These are phyloP conservation scores for Morus bassanus DNA, from an alignment of 2,797 vertebrate species.

Conservation along the genomic window DNA sequence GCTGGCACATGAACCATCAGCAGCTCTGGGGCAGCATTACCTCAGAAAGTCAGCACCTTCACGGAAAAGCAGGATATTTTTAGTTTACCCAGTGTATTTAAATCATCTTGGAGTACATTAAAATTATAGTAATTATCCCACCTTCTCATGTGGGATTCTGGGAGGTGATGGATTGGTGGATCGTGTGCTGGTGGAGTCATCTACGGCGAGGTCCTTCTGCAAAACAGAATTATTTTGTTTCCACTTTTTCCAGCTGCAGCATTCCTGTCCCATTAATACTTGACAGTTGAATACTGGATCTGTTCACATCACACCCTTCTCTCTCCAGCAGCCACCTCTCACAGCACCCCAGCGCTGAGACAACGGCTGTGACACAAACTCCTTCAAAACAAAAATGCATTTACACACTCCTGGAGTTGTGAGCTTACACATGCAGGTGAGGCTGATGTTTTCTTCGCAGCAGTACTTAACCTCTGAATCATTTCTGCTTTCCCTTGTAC, in stretches of 20 bases:
- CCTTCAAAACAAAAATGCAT: not conserved
- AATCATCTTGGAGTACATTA: constrained; percentile 48
- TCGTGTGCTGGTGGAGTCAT: not conserved
- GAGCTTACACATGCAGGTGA: not conserved
- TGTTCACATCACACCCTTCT: not conserved
- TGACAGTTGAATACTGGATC: not conserved
- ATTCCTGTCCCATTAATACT: not conserved
- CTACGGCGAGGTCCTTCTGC: constrained; percentile 7
- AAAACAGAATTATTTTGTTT: constrained; percentile 35
- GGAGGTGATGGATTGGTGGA: constrained; percentile 18
- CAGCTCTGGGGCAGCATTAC: constrained; percentile 51
- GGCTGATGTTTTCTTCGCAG: not conserved
- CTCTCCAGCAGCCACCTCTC: not conserved
- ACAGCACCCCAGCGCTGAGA: not conserved
- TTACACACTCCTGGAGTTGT: not conserved
- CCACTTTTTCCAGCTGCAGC: not conserved
- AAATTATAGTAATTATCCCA: constrained; percentile 72
- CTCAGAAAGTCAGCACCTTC: constrained; percentile 33
- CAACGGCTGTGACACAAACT: not conserved
- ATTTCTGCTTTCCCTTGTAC: not conserved
- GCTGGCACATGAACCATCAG: not conserved
- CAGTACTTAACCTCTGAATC: not conserved
- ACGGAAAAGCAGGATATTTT: constrained; percentile 53
- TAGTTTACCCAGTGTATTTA: constrained; percentile 55
- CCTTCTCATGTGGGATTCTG: constrained; percentile 54